Conservation (phyloP, 2,113 vertebrate species). For the Heloderma charlesbogerti region DNA sequence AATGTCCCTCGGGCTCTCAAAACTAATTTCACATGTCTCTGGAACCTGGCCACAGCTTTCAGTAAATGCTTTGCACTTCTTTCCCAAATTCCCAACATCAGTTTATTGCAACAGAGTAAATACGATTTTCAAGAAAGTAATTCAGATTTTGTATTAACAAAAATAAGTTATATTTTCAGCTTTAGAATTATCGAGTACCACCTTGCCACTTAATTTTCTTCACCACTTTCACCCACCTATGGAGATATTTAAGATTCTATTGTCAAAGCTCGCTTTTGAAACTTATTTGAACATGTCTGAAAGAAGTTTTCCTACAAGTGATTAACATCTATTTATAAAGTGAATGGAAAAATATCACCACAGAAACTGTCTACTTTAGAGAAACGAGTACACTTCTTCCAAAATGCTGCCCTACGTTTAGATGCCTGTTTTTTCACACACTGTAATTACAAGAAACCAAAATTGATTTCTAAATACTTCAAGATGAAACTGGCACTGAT, state of each 20-base stretch:
- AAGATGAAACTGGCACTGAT: conserved; percentile 74
- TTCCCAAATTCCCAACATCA: conserved; percentile 47
- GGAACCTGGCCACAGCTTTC: not conserved
- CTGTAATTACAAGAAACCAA: conserved; percentile 75
- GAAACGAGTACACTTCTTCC: conserved; percentile 70
- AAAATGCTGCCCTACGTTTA: conserved; percentile 74
- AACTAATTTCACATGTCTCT: not conserved
- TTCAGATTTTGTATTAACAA: conserved; percentile 5
- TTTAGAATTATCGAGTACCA: conserved; percentile 54
- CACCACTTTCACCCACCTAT: conserved; percentile 42
- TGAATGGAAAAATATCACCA: conserved; percentile 76
- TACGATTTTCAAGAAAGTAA: conserved; percentile 16
- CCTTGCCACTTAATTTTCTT: conserved; percentile 5
- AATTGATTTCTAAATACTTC: conserved; percentile 78
- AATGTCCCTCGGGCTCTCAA: not conserved
- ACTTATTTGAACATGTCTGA: conserved; percentile 72
- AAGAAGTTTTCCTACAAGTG: conserved; percentile 66
- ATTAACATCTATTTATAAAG: conserved; percentile 78
- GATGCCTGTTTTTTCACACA: conserved; percentile 70
- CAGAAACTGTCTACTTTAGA: conserved; percentile 76
- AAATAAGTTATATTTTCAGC: not conserved
- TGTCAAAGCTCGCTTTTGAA: conserved; percentile 61
- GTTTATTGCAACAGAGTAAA: conserved; percentile 37
- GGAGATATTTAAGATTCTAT: conserved; percentile 16
- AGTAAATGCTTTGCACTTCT: conserved; percentile 10